Base-by-base conservation (phyloP, 2,888 invertebrate genomes). In the Lapara coniferarum region DNA sequence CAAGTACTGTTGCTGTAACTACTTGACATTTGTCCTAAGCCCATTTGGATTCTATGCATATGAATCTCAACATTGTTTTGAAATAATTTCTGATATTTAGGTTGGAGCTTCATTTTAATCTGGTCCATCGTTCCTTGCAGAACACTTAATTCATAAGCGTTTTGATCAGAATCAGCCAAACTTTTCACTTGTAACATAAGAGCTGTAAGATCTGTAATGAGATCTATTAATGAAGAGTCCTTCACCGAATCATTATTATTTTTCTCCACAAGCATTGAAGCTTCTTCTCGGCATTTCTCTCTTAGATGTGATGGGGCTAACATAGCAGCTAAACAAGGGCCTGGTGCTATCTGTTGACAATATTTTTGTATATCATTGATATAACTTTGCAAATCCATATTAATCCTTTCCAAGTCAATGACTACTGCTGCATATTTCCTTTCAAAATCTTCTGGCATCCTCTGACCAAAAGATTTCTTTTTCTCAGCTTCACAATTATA, bases 401-500 rank as follows among this genome's bases (percentile, higher is more conserved):
- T 99, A 91, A 99, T 96, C 81, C 96, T 96, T 83, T 99, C 99
- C 78, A 99, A 95, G 75, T 98, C 98, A 69, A 99, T 96, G 3
- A 99, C 96, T 77, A 96, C 95, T 73, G 96, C 95, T 14, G 99
- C 99, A 93, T 99, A 99, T 81, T 96, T 96, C 77, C 97, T 95
- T 87, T 98, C 98, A 87, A 98, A 99, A 83, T 98, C 98, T 73
- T 97, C 96, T 6, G 97, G 95, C 80, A 98, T 95, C 72, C 95
- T 95, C 81, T 97, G 95, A 49, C 97, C 96, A 85, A 96, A 97
- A 0, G 97, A 97, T 88, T 96, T 96, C 85, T 96, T 95, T 88
- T 97, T 96, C 84, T 99, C 99, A 0, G 98, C 98, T 87, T 98
- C 97, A 71, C 97, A 95, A 83, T 99, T 99, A 96, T 98, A 97